Base-by-base conservation (phyloP, 1,140 invertebrate genomes). In the Panonychus citri region DNA sequence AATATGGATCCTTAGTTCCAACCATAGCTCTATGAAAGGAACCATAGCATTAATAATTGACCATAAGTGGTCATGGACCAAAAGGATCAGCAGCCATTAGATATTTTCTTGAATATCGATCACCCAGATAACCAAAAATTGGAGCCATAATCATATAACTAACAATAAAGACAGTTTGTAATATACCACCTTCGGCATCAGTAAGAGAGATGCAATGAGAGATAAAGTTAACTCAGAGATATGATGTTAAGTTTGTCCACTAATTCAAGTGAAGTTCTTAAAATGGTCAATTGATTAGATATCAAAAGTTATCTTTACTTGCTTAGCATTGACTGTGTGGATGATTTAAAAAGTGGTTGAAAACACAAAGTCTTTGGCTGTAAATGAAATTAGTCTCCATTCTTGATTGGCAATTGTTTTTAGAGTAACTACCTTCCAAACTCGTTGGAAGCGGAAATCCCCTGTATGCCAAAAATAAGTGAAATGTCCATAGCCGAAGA, bases 241-340 rank as follows among this genome's bases (percentile, higher is more conserved):
- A n/a, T n/a, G n/a, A n/a, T n/a, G n/a, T n/a, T n/a, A n/a, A n/a
- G n/a, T n/a, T n/a, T n/a, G n/a, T n/a, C n/a, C n/a, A n/a, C n/a
- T n/a, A n/a, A n/a, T n/a, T n/a, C n/a, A n/a, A n/a, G n/a, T n/a
- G n/a, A n/a, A n/a, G n/a, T n/a, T n/a, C n/a, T n/a, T n/a, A n/a
- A n/a, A n/a, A n/a, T n/a, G n/a, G n/a, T n/a, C n/a, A n/a, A n/a
- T n/a, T n/a, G n/a, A n/a, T n/a, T n/a, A n/a, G n/a, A n/a, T n/a
- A n/a, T n/a, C n/a, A n/a, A n/a, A n/a, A n/a, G n/a, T n/a, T n/a
- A n/a, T n/a, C n/a, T n/a, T n/a, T n/a, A n/a, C n/a, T n/a, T n/a
- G n/a, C n/a, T n/a, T 97, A 96, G 71, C 94, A 95, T 71, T 96
- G 90, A n/a, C n/a, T n/a, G 69, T 96, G 95, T 0, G 88, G 89